phyloP scores from a whole-genome alignment of 2,797 vertebrate genomes.

The Anomalospiza imberbis region DNA sequence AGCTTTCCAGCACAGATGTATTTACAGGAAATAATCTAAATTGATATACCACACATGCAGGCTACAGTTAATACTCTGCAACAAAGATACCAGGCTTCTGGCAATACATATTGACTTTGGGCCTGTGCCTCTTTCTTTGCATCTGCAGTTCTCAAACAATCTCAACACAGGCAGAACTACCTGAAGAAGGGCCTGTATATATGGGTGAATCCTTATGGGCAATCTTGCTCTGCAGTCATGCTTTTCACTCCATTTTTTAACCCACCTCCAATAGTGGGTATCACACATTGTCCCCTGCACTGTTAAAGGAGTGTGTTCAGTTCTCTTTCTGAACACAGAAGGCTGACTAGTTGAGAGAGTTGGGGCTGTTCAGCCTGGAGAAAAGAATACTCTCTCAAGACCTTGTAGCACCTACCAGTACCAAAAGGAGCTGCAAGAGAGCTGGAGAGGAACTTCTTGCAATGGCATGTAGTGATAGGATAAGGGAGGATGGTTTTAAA shows the following conservation, averaged over 20 bases:
- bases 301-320: neutral
- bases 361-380: neutral
- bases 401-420: neutral
- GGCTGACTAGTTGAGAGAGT: neutral
- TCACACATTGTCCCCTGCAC: fast-evolving
- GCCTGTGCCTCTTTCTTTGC: neutral
- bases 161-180: neutral
- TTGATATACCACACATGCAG: neutral
- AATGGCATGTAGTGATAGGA: neutral
- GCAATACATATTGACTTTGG: neutral
- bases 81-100: neutral
- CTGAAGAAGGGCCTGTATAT: neutral
- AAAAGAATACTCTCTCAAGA: neutral
- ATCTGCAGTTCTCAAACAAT: neutral
- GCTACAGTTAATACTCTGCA: neutral
- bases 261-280: fast-evolving
- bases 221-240: fast-evolving
- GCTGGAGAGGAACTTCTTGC: neutral
- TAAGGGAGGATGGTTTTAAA: neutral
- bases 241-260: neutral
- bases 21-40: conserved; percentile 29
- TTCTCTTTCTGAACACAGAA: neutral
- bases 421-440: neutral
- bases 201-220: neutral
- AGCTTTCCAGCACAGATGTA: conserved; percentile 3